Percentiles rank a stretch among this genome's conserved stretches.
These are phyloP conservation scores for Drosophila affinis DNA, from an alignment of 2,888 invertebrate species.

Conservation along the genomic window DNA sequence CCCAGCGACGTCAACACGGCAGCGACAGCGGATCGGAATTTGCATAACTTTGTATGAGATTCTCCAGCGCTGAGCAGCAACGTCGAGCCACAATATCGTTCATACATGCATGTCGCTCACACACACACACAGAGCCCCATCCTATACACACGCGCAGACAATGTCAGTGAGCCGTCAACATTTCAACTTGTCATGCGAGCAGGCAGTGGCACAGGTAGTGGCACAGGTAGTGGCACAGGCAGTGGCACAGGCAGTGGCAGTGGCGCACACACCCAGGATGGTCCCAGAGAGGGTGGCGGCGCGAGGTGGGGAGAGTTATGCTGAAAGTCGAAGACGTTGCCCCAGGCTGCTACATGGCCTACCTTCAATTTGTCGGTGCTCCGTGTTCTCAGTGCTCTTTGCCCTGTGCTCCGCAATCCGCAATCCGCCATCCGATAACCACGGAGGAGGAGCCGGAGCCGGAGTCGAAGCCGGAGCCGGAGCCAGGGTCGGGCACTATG, in stretches of 20 bases:
- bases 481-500: not conserved
- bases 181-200: slow-evolving; percentile 76
- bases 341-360: slow-evolving; percentile 54
- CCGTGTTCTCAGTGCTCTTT: not conserved
- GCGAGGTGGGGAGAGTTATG: not conserved
- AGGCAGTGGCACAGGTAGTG: slow-evolving; percentile 45
- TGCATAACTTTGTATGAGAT: slow-evolving; percentile 76
- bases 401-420: slow-evolving; percentile 50
- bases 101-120: slow-evolving; percentile 53
- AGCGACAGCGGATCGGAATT: slow-evolving; percentile 61
- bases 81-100: slow-evolving; percentile 71
- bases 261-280: not conserved
- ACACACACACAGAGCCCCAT: slow-evolving; percentile 24
- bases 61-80: slow-evolving; percentile 62
- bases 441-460: slow-evolving; percentile 3
- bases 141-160: slow-evolving; percentile 37
- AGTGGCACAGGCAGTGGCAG: not conserved
- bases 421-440: slow-evolving; percentile 53
- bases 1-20: slow-evolving; percentile 29
- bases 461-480: not conserved
- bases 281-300: not conserved
- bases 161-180: slow-evolving; percentile 76
- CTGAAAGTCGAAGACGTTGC: slow-evolving; percentile 57
- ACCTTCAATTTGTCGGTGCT: slow-evolving; percentile 73
- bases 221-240: slow-evolving; percentile 10